Conservation (phyloP, 2,888 invertebrate species). For the Lampropteryx suffumata region DNA sequence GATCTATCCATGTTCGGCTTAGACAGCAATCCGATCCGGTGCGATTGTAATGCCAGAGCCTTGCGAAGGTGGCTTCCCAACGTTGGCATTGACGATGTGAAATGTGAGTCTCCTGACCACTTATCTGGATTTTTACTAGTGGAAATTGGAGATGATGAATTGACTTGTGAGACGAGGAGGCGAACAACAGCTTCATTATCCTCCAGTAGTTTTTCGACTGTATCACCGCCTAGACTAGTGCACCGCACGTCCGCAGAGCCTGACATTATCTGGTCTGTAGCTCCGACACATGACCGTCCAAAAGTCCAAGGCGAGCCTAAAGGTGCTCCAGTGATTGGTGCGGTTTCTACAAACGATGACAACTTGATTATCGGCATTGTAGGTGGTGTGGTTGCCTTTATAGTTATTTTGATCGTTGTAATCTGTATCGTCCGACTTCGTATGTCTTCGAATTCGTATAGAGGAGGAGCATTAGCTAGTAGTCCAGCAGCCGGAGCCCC, state of each 20-base stretch:
- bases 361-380: constrained; percentile 97
- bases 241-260: constrained; percentile 88
- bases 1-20: constrained; percentile 89
- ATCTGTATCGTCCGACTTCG: constrained; percentile 93
- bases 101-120: constrained; percentile 87
- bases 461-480: constrained; percentile 86
- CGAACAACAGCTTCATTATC: constrained; percentile 73
- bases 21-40: constrained; percentile 90
- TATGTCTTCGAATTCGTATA: constrained; percentile 86
- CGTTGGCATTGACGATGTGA: constrained; percentile 83
- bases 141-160: constrained; percentile 90
- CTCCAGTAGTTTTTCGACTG: constrained; percentile 67
- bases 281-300: constrained; percentile 86
- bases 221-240: constrained; percentile 76
- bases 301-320: constrained; percentile 83
- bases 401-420: constrained; percentile 93
- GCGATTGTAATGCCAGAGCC: constrained; percentile 92
- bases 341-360: constrained; percentile 88
- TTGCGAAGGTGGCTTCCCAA: constrained; percentile 90
- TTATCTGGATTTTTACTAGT: constrained; percentile 86
- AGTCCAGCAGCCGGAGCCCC: constrained; percentile 84
- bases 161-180: constrained; percentile 88
- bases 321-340: constrained; percentile 80
- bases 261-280: constrained; percentile 94
- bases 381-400: constrained; percentile 95